These are phyloP conservation scores for Stenichneumon culpator DNA, from an alignment of 2,888 invertebrate genomes.

Conservation along the genomic window DNA sequence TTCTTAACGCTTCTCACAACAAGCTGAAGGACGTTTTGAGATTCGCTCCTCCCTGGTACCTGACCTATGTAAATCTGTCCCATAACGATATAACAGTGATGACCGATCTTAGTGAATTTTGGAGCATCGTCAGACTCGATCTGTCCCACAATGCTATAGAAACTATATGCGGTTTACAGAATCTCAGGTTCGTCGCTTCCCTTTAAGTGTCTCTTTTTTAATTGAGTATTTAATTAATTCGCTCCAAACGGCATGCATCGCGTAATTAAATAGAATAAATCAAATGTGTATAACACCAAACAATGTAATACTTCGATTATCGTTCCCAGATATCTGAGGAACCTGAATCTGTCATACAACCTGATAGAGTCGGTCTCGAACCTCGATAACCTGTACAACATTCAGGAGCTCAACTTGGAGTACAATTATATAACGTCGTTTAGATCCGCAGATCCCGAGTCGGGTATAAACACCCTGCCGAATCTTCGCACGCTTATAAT, in stretches of 20 bases:
- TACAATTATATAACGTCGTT: constrained; percentile 87
- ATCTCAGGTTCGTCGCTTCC: constrained; percentile 85
- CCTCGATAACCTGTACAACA: constrained; percentile 86
- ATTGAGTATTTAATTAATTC: not conserved
- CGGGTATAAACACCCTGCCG: constrained; percentile 86
- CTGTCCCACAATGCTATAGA: constrained; percentile 88
- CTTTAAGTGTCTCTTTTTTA: constrained; percentile 18
- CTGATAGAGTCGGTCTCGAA: constrained; percentile 87
- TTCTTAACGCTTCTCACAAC: constrained; percentile 87
- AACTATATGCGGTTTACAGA: constrained; percentile 86
- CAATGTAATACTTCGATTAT: not conserved
- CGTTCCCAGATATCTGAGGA: constrained; percentile 86
- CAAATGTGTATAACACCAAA: too few relatives aligned
- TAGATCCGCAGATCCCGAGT: constrained; percentile 81
- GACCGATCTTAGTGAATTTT: constrained; percentile 87
- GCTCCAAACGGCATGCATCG: too few relatives aligned
- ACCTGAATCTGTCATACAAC: constrained; percentile 88
- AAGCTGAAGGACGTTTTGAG: constrained; percentile 86
- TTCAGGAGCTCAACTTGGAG: constrained; percentile 87
- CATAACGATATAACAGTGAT: constrained; percentile 87
- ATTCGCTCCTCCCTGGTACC: constrained; percentile 88
- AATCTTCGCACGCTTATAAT: constrained; percentile 87
- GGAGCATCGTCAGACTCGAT: constrained; percentile 88
- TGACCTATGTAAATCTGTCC: constrained; percentile 88
- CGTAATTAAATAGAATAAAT: too few relatives aligned